phyloP scores from a whole-genome alignment of 2,888 invertebrate genomes.

The Troides oblongomaculatus region DNA sequence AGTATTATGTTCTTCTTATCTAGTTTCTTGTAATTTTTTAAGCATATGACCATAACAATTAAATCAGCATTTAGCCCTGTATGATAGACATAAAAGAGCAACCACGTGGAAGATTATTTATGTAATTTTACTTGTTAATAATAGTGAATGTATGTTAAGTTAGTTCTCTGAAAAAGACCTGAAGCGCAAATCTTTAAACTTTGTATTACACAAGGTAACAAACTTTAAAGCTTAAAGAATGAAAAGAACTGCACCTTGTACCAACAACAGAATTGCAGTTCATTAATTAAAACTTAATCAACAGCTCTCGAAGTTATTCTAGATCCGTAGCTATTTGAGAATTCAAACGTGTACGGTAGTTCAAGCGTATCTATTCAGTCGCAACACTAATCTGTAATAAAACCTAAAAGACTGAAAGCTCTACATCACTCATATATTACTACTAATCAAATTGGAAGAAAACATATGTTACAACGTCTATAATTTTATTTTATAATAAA shows the following conservation, averaged over 20 bases:
- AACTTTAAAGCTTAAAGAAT: conserved; percentile 8
- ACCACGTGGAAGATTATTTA: too few species aligned
- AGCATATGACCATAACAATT: too few species aligned
- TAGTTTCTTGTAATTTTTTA: too few species aligned
- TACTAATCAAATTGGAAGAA: background rate
- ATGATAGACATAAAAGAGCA: too few species aligned
- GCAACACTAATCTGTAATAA: background rate
- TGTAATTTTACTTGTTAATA: too few species aligned
- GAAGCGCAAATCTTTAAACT: too few species aligned
- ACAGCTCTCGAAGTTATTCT: conserved; percentile 33
- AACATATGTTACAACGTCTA: background rate
- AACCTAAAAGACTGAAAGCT: background rate
- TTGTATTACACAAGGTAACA: too few species aligned
- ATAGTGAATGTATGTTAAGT: too few species aligned
- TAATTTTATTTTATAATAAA: background rate
- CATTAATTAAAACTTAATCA: conserved; percentile 57
- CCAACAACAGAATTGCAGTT: conserved; percentile 39
- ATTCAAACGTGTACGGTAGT: conserved; percentile 29
- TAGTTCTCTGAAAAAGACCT: too few species aligned
- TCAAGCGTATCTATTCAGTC: background rate
- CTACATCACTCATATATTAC: background rate
- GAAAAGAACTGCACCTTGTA: conserved; percentile 11
- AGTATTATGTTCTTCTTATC: too few species aligned
- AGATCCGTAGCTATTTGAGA: conserved; percentile 32
- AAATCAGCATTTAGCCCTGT: too few species aligned